Percentiles rank a stretch among this genome's conserved stretches.
phyloP scores from a whole-genome alignment of 2,888 invertebrate genomes.

The Nomada goodeniana region DNA sequence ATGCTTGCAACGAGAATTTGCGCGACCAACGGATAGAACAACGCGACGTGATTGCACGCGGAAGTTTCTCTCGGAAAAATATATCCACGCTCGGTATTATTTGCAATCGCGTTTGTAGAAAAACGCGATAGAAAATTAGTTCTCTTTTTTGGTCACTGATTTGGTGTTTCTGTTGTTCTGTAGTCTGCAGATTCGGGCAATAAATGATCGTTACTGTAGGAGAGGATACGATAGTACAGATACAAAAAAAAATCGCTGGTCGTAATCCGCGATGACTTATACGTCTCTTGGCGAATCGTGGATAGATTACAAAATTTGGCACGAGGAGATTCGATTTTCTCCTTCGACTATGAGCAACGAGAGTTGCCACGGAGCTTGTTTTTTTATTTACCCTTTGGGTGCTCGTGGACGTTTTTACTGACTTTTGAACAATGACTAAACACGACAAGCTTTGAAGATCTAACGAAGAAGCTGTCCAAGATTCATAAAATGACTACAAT shows the following conservation, averaged over 20 bases:
- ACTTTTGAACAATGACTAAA: conserved; percentile 51
- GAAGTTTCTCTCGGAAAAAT: conserved; percentile 25
- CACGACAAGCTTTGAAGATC: conserved; percentile 41
- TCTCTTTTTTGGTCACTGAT: not conserved
- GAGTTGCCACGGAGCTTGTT: conserved; percentile 21
- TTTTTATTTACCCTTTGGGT: conserved; percentile 20
- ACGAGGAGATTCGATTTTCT: too few relatives aligned
- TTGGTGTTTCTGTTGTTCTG: not conserved
- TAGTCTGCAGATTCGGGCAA: not conserved
- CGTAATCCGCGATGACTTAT: conserved; percentile 34
- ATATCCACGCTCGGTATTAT: not conserved
- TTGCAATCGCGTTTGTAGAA: not conserved
- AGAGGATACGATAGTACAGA: not conserved
- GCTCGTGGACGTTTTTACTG: conserved; percentile 16
- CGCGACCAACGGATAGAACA: not conserved
- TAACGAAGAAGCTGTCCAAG: conserved; percentile 61
- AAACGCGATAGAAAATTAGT: conserved; percentile 16
- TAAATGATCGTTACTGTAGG: not conserved
- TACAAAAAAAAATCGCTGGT: conserved; percentile 32
- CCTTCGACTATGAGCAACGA: too few relatives aligned
- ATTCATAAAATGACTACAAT: conserved; percentile 33
- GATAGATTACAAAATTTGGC: conserved; percentile 17
- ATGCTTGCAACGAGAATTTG: conserved; percentile 38
- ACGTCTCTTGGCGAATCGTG: conserved; percentile 8
- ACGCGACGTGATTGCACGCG: conserved; percentile 36